phyloP scores from a whole-genome alignment of 2,888 invertebrate species.

The Temnothorax ravouxi region DNA sequence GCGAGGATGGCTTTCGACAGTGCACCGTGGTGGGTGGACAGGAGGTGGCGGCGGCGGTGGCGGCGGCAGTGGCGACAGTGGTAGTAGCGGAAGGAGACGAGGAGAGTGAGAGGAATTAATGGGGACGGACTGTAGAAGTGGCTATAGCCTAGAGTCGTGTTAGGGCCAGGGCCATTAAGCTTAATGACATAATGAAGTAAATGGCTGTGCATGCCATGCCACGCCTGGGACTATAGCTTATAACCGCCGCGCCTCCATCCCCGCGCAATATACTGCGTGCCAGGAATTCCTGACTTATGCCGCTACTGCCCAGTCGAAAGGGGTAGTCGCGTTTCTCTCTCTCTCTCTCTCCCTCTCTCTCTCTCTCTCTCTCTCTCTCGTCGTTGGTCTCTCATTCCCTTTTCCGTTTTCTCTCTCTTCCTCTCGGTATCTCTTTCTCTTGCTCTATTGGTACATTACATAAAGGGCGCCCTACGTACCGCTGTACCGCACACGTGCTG shows the following conservation, averaged over 20 bases:
- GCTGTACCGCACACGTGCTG: conserved; percentile 63
- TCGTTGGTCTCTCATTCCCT: conserved; percentile 18
- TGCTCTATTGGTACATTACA: conserved; percentile 75
- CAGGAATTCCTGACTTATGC: conserved; percentile 86
- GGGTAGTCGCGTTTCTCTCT: conserved; percentile 68
- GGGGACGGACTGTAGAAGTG: conserved; percentile 84
- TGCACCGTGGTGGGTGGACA: conserved; percentile 70
- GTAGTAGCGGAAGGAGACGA: conserved; percentile 59
- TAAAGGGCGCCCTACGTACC: conserved; percentile 61
- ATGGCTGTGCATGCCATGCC: conserved; percentile 86
- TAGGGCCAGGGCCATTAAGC: conserved; percentile 86
- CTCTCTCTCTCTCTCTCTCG: neutral
- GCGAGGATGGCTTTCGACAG: conserved; percentile 65
- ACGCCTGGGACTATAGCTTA: conserved; percentile 85
- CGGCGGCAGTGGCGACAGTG: conserved; percentile 57
- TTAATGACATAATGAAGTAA: conserved; percentile 87
- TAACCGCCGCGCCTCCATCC: conserved; percentile 82
- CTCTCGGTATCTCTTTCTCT: conserved; percentile 54
- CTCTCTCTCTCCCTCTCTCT: conserved; percentile 37
- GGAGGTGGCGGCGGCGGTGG: conserved; percentile 66
- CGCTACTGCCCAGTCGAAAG: conserved; percentile 80
- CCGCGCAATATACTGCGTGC: conserved; percentile 86
- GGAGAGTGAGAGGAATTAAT: conserved; percentile 81
- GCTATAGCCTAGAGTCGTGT: conserved; percentile 85
- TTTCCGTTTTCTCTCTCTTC: conserved; percentile 21